These are phyloP conservation scores for Dicycla oo DNA, from an alignment of 2,888 invertebrate genomes.

Conservation along the genomic window DNA sequence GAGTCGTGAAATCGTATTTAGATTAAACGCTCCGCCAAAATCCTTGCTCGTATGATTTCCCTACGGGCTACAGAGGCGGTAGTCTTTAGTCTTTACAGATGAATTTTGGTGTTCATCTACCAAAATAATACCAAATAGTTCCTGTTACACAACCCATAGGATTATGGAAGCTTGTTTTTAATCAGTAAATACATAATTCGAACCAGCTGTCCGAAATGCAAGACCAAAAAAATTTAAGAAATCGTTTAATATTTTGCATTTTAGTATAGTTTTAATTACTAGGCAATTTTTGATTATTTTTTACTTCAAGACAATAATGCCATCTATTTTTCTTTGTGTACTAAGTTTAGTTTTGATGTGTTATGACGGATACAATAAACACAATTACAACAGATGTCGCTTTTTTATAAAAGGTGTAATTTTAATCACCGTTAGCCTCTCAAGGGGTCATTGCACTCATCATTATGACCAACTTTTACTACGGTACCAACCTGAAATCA, in stretches of 20 bases:
- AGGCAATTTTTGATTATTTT: neutral
- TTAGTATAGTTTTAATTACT: neutral
- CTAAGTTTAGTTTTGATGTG: neutral
- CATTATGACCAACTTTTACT: too few relatives aligned
- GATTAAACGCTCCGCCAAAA: conserved; percentile 49
- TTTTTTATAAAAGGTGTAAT: too few relatives aligned
- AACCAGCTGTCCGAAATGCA: neutral
- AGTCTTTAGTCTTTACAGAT: conserved; percentile 35
- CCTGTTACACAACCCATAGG: conserved; percentile 28
- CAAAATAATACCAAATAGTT: conserved; percentile 39
- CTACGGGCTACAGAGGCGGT: conserved; percentile 22
- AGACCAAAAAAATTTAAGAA: too few relatives aligned
- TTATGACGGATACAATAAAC: neutral
- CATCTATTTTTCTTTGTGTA: neutral
- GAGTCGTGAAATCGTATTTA: conserved; percentile 41
- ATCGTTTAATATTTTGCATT: neutral
- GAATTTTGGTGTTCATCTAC: conserved; percentile 32
- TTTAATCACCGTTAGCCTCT: too few relatives aligned
- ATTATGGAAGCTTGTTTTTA: conserved; percentile 5
- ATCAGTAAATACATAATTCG: conserved; percentile 3
- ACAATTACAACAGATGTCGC: neutral
- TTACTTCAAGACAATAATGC: neutral
- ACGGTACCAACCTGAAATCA: too few relatives aligned
- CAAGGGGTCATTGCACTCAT: too few relatives aligned
- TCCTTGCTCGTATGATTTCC: conserved; percentile 55